These are phyloP conservation scores for Lepidochrysops patricia DNA, from an alignment of 2,888 invertebrate genomes.

Conservation along the genomic window DNA sequence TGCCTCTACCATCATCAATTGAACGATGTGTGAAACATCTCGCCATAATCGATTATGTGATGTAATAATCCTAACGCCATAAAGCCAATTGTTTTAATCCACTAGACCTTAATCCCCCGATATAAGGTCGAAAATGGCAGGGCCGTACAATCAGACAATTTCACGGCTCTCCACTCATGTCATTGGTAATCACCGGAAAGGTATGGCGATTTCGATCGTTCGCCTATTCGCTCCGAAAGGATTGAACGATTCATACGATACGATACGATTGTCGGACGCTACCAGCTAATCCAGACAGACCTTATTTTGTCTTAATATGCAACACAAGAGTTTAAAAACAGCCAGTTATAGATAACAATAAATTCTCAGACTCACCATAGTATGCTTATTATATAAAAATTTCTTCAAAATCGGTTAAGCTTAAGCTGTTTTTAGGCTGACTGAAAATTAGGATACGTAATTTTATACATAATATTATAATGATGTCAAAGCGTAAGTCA, in stretches of 20 bases:
- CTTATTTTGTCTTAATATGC: too few species aligned
- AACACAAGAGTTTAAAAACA: too few species aligned
- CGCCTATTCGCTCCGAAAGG: constrained; percentile 19
- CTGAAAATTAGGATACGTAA: too few species aligned
- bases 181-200: constrained; percentile 29
- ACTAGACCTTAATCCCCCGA: not conserved
- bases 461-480: too few species aligned
- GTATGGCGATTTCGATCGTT: constrained; percentile 26
- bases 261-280: not conserved
- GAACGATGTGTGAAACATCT: not conserved
- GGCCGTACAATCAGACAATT: constrained; percentile 19
- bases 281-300: too few species aligned
- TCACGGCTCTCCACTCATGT: constrained; percentile 29
- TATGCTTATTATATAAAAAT: too few species aligned
- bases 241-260: not conserved
- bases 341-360: too few species aligned
- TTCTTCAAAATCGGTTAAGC: too few species aligned
- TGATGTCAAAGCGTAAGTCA: too few species aligned
- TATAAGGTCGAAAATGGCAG: not conserved
- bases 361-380: too few species aligned
- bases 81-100: not conserved
- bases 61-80: not conserved
- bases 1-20: not conserved
- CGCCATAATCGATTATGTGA: not conserved
- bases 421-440: too few species aligned